These are phyloP conservation scores for Oryzias dopingdopingensis DNA, from an alignment of 2,797 vertebrate species.

Conservation along the genomic window DNA sequence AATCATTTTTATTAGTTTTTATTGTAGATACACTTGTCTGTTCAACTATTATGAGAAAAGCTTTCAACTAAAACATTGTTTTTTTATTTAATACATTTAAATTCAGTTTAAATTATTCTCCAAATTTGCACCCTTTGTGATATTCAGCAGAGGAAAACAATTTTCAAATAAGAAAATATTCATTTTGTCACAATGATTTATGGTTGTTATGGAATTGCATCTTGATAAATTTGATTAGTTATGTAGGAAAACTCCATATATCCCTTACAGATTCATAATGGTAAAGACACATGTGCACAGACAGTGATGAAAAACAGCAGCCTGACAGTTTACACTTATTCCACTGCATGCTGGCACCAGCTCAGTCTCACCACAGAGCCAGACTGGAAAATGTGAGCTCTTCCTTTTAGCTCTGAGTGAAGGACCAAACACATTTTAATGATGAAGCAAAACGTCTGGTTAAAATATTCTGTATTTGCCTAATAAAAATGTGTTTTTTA, in stretches of 20 bases:
- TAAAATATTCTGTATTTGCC: slow-evolving; percentile 21
- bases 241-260: slow-evolving; percentile 7
- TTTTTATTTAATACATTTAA: no score
- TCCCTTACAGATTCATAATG: slow-evolving; percentile 19
- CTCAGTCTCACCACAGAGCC: slow-evolving; percentile 33
- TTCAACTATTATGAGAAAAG: no score
- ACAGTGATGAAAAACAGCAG: slow-evolving; percentile 35
- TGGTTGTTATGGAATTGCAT: no score
- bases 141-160: no score
- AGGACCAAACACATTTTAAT: slow-evolving; percentile 27
- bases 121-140: no score
- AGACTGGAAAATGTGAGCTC: slow-evolving; percentile 39
- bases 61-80: no score
- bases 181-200: background rate
- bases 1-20: no score
- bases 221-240: no score
- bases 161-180: background rate
- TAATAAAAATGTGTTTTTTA: slow-evolving; percentile 29
- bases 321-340: slow-evolving; percentile 11
- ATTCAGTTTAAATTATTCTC: no score
- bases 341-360: slow-evolving; percentile 29
- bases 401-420: slow-evolving; percentile 39
- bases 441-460: slow-evolving; percentile 35
- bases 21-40: no score
- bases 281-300: slow-evolving; percentile 47